Base-by-base conservation (phyloP, 2,113 vertebrate genomes). In the Carettochelys insculpta region DNA sequence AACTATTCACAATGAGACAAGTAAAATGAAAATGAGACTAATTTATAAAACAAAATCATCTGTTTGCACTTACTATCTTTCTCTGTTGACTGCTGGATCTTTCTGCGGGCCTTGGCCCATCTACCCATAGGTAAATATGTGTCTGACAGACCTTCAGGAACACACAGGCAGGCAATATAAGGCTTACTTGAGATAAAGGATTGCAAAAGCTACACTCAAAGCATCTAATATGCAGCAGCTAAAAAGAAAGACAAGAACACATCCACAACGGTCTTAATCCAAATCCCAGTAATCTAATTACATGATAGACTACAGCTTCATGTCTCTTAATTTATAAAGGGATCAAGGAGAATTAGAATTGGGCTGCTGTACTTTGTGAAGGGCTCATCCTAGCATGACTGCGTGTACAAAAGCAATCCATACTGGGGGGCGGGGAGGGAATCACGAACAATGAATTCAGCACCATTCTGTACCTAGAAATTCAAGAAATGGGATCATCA, bases 271-370 rank as follows among this genome's bases (percentile, higher is more conserved):
- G 83, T 80, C 88, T 92, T 95, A 97, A 96, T 96, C 93, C 94
- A 96, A 97, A 96, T 96, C 94, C 91, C 89, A 87, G 88, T 90
- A 96, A 97, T 83, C 90, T 87, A 93, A 92, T 96, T 95, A 94
- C 77, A 87, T 0, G 31, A 96, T 92, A 90, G 93, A 90, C 80
- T 91, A 54, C 75, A 92, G 84, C 58, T 34, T 88, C 86, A 91
- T 94, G 80, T 93, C 82, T 91, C 88, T 90, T 93, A 90, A 96
- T 95, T 96, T 95, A 94, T 88, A 90, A 90, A 87, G 34, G 95
- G 92, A 95, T 95, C 90, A 95, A 94, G 82, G 87, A 87, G 88
- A 80, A 90, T 96, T 94, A 96, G 29, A 94, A 88, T 12, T 78
- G 65, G 90, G 82, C 81, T 92, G 89, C 83, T 90, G 34, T 76